A percentile compares a stretch with the other conserved stretches of the same genome.
Conservation (phyloP, 2,113 vertebrate species). For the Leptosomus discolor region DNA sequence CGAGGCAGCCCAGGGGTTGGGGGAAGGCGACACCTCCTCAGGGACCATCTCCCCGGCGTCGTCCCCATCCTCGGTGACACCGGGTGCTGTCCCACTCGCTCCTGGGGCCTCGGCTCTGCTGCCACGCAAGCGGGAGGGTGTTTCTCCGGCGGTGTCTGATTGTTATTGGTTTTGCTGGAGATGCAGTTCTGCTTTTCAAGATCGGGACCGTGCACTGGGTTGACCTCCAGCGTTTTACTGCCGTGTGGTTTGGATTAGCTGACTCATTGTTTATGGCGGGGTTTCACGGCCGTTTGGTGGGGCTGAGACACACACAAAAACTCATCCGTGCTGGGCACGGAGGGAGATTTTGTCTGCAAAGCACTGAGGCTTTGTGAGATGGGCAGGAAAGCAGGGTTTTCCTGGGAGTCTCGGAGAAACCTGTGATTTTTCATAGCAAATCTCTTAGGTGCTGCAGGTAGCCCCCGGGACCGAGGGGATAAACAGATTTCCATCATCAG, state of each 20-base stretch:
- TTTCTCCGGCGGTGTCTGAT: accelerated
- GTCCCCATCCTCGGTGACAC: not conserved
- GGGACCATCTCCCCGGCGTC: not conserved
- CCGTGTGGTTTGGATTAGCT: conserved; percentile 38
- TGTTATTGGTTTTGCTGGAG: accelerated
- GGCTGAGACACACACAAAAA: not conserved
- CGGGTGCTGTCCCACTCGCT: accelerated
- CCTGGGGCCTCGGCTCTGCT: accelerated
- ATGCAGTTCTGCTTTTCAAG: conserved; percentile 37
- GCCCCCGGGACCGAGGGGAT: accelerated
- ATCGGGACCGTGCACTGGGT: not conserved
- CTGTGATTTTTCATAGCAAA: not conserved
- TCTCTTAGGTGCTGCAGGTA: not conserved
- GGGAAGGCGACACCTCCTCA: not conserved
- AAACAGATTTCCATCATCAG: not conserved
- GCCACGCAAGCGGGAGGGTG: accelerated
- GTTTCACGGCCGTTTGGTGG: not conserved
- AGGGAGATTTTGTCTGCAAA: not conserved
- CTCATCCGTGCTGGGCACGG: not conserved
- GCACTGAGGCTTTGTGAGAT: not conserved
- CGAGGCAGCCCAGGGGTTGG: not conserved
- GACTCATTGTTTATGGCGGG: conserved; percentile 36
- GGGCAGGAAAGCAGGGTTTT: not conserved
- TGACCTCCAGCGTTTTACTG: not conserved
- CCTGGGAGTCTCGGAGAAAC: not conserved